phyloP scores from a whole-genome alignment of 2,888 invertebrate genomes.

The Epistrophe grossulariae region DNA sequence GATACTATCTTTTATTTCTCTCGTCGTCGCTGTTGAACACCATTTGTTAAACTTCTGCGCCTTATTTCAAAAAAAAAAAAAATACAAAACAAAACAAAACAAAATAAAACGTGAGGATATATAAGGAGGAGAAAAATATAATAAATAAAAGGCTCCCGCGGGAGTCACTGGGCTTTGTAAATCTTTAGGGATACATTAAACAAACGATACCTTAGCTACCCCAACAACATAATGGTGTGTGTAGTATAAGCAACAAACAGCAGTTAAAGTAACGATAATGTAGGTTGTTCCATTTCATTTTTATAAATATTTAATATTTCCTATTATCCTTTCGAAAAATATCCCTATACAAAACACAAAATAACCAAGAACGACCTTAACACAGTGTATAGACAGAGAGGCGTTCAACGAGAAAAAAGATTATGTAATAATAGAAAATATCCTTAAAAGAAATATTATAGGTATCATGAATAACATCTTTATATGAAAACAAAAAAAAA shows the following conservation, averaged over 20 bases:
- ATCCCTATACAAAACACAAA: background rate
- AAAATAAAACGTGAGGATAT: slow-evolving; percentile 28
- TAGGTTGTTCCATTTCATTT: slow-evolving; percentile 75
- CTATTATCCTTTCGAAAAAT: slow-evolving; percentile 70
- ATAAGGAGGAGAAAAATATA: slow-evolving; percentile 50
- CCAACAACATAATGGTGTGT: slow-evolving; percentile 62
- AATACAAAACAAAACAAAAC: slow-evolving; percentile 31
- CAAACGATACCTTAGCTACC: slow-evolving; percentile 67
- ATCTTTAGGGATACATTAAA: slow-evolving; percentile 71
- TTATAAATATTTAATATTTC: slow-evolving; percentile 76
- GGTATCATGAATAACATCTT: slow-evolving; percentile 34
- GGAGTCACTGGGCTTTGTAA: slow-evolving; percentile 64
- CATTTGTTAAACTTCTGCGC: slow-evolving; percentile 68
- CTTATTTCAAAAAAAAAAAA: slow-evolving; percentile 62
- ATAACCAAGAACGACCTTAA: slow-evolving; percentile 12
- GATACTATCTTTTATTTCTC: slow-evolving; percentile 42
- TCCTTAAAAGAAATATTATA: slow-evolving; percentile 47
- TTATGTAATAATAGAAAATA: slow-evolving; percentile 47
- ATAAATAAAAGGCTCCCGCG: slow-evolving; percentile 70
- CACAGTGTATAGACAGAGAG: background rate
- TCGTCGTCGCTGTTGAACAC: slow-evolving; percentile 31
- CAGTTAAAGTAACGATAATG: slow-evolving; percentile 75
- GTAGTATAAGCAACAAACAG: slow-evolving; percentile 47
- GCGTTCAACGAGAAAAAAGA: slow-evolving; percentile 25
- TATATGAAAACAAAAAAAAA: background rate